Conservation (phyloP, 2,113 vertebrate species). For the Chrysemys picta region DNA sequence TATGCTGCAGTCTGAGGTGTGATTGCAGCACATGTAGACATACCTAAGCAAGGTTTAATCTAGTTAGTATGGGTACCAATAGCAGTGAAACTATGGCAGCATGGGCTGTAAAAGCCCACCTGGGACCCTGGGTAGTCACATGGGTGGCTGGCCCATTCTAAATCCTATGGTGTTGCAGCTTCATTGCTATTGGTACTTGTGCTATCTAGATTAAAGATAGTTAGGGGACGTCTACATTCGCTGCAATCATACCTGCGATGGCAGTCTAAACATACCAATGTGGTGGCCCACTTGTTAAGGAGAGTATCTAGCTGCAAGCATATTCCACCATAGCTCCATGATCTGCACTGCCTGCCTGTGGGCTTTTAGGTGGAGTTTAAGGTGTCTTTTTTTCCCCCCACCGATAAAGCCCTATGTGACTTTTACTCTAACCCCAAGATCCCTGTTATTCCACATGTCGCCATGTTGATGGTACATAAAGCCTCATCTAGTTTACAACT, state of each 20-base stretch:
- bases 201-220: too few relatives aligned
- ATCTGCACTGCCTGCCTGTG: not conserved
- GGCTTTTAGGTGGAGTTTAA: not conserved
- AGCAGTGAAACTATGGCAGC: too few relatives aligned
- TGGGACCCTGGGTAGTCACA: too few relatives aligned
- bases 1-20: not conserved
- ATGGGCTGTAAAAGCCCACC: too few relatives aligned
- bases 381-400: not conserved
- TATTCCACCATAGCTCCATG: not conserved
- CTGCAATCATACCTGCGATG: too few relatives aligned
- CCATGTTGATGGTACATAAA: not conserved
- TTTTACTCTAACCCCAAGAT: accelerated
- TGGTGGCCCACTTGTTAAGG: not conserved
- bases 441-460: not conserved
- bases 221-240: too few relatives aligned
- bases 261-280: not conserved
- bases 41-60: too few relatives aligned
- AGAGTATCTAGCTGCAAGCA: not conserved
- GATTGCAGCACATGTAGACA: too few relatives aligned
- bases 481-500: not conserved
- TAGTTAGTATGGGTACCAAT: too few relatives aligned
- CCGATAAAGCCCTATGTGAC: not conserved
- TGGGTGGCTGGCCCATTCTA: too few relatives aligned
- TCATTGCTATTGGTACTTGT: too few relatives aligned
- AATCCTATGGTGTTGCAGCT: too few relatives aligned